Base-by-base conservation (phyloP, 2,888 invertebrate species). In the Balanococcus diminutus region DNA sequence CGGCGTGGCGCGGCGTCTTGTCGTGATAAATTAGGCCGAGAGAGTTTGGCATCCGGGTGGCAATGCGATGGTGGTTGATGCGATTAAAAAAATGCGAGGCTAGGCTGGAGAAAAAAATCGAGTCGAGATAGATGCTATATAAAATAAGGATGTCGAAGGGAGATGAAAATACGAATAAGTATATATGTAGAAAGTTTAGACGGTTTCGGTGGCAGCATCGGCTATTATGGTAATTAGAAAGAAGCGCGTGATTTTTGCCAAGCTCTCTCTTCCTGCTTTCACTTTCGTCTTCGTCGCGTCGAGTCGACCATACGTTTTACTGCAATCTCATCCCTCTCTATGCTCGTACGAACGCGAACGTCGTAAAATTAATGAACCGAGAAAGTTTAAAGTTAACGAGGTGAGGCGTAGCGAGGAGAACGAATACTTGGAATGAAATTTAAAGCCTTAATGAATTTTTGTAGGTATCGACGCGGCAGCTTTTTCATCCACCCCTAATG, bases 181-280 rank as follows among this genome's bases (percentile, higher is more conserved):
- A n/a, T n/a, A n/a, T n/a, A n/a, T n/a, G n/a, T n/a, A n/a, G n/a
- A n/a, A n/a, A n/a, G 46, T 8, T 36, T 36, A n/a, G 0, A 8
- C 56, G 22, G 56, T 22, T 19, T 4, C 56, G 22, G 67, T 31
- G 14, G n/a, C 2, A 28, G 25, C 28, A 16, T 5, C 67, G 67
- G 28, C 67, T 67, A 67, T 67, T 67, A 67, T 67, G 67, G 67
- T 67, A 67, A 67, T 67, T 67, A 67, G 67, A 67, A 67, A 67
- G 67, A 67, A 67, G 67, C 67, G 67, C 67, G 67, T 67, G 67
- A 67, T 67, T 67, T 67, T 25, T 25, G 28, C 28, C 2, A 28
- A 3, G 14, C 19, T n/a, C n/a, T n/a, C 56, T 56, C 56, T 56
- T 56, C 56, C 56, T 8, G 22, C 56, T 36, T 36, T 36, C 56